Evolutionary conservation across 2,797 vertebrate genomes (phyloP).

Genomic region (Liparis tanakae): DNA sequence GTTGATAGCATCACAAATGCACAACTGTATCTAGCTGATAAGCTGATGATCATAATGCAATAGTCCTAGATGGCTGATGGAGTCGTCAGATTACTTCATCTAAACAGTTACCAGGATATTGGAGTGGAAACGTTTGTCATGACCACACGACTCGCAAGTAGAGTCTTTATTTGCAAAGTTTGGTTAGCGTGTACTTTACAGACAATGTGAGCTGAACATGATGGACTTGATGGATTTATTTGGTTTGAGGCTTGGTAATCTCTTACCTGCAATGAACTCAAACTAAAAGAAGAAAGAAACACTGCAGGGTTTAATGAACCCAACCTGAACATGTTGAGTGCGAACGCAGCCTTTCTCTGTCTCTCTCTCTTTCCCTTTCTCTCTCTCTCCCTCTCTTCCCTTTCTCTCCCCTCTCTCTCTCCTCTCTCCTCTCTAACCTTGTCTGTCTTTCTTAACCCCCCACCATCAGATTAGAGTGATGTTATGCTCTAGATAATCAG

Average conservation of each 20-base stretch:
- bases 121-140: too few species aligned
- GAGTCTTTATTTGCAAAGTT: background rate
- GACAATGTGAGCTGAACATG: background rate
- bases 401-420: background rate
- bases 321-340: slow-evolving; percentile 40
- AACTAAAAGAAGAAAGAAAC: slow-evolving; percentile 15
- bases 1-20: background rate
- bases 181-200: background rate
- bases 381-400: background rate
- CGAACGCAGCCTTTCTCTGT: slow-evolving; percentile 20
- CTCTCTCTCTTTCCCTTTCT: slow-evolving; percentile 26
- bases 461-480: slow-evolving; percentile 79
- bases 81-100: too few species aligned
- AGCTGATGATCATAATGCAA: background rate
- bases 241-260: background rate
- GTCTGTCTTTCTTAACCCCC: slow-evolving; percentile 68
- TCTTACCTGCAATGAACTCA: slow-evolving; percentile 35
- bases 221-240: background rate
- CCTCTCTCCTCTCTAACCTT: slow-evolving; percentile 50
- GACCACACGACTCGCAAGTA: too few species aligned
- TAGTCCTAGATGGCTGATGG: background rate
- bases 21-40: too few species aligned
- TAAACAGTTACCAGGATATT: too few species aligned
- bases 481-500: slow-evolving; percentile 85
- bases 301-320: slow-evolving; percentile 42